Evolutionary conservation across 2,797 vertebrate species (phyloP).

Genomic region (Momotus momota): DNA sequence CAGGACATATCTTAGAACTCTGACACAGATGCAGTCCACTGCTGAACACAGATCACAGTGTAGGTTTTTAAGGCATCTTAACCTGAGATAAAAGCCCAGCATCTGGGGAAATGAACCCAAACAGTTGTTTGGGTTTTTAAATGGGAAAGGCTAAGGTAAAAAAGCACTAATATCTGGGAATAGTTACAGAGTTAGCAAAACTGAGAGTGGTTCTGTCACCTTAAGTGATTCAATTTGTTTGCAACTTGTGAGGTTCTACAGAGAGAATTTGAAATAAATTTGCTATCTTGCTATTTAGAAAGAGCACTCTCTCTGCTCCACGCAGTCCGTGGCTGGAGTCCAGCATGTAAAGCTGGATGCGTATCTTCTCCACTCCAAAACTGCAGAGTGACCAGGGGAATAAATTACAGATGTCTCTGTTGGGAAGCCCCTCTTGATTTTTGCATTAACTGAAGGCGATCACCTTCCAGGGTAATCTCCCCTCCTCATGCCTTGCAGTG

Average conservation of each 20-base stretch:
- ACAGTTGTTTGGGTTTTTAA: neutral
- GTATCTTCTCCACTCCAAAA: neutral
- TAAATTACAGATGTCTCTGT: slow-evolving; percentile 16
- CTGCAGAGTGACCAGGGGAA: neutral
- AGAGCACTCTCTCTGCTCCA: neutral
- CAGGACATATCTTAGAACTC: neutral
- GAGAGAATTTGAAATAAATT: neutral
- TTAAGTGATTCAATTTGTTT: neutral
- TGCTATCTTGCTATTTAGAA: neutral
- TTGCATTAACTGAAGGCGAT: slow-evolving; percentile 56
- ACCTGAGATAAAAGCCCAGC: neutral
- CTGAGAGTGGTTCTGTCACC: neutral
- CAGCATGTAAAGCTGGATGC: neutral
- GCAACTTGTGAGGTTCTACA: neutral
- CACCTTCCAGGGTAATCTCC: slow-evolving; percentile 35
- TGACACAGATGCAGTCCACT: neutral
- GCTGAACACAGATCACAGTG: neutral
- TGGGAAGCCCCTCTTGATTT: slow-evolving; percentile 51
- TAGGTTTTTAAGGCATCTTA: neutral
- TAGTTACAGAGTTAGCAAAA: neutral
- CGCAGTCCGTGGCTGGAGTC: neutral
- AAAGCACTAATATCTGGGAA: neutral
- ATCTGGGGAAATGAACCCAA: neutral
- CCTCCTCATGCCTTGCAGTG: neutral
- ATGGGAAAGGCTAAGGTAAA: neutral